Evolutionary conservation across 2,888 invertebrate genomes (phyloP), one percentile per base, ranked within the genome.

Genomic region (Dynastes maya): DNA sequence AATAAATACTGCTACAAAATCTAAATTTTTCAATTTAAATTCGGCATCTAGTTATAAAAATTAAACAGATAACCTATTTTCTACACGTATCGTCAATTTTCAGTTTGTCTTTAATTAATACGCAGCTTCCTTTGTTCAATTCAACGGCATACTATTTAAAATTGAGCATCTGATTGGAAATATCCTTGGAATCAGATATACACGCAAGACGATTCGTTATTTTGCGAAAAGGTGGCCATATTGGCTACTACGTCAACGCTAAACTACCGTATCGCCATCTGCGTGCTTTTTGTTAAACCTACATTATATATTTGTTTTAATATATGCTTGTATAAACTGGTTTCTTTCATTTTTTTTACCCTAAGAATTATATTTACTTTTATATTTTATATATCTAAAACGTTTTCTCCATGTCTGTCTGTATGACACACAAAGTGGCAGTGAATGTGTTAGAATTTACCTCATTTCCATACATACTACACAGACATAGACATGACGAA

Each of bases 361-460:
- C 72, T 74, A 74, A 22, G 40, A 74, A 78, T 71, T 78, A 78
- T 40, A 71, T 71, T 78, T 63, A 72, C 16, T 40, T 72, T 78
- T 71, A 77, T 76, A 79, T 67, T 22, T 76, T 75, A 74, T 79
- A 76, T 64, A 58, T 22, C 32, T 58, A 72, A 67, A 55, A 64
- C 68, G 78, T 49, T 70, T 63, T 29, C 13, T 81, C 83, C 83
- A 84, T 83, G 84, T 84, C 85, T 86, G 85, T 83, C 81, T 84
- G 85, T 84, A 86, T 84, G 86, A 82, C 82, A 84, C 84, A 83
- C 85, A 86, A 85, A 86, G 84, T 87, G 88, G 88, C 88, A 88
- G 88, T 88, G 88, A 84, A 84, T 85, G 84, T 85, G 85, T 87
- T 87, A 87, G 86, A 87, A 87, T 87, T 84, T 85, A 79, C 76